Evolutionary conservation across 1,140 invertebrate genomes (phyloP).

Genomic region (Limonius californicus): DNA sequence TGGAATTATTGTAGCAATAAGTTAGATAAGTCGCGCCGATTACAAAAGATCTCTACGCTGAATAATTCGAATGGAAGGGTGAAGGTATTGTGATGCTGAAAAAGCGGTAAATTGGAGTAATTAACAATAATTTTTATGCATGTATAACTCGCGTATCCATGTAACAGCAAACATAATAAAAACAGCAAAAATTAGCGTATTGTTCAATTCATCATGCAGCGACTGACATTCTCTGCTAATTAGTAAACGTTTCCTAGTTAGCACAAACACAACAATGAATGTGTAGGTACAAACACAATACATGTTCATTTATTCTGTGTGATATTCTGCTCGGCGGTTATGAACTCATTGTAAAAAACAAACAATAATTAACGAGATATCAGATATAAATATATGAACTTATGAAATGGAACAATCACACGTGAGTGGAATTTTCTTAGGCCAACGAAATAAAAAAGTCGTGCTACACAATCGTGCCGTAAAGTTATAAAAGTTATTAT

Average conservation of each 20-base stretch:
- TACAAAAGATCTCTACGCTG: no score
- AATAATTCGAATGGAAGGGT: no score
- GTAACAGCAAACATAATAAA: background rate
- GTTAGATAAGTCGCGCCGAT: no score
- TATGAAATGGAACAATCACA: slow-evolving; percentile 6
- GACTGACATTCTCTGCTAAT: background rate
- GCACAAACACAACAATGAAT: slow-evolving; percentile 2
- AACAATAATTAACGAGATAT: slow-evolving; percentile 4
- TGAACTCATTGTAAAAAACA: slow-evolving; percentile 14
- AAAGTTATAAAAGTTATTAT: no score
- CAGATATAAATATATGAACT: slow-evolving; percentile 3
- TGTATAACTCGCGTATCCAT: background rate
- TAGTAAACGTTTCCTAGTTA: slow-evolving; percentile 1
- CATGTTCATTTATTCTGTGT: slow-evolving; percentile 9
- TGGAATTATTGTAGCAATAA: no score
- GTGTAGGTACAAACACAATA: slow-evolving; percentile 1
- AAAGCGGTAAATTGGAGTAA: no score
- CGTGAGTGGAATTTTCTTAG: background rate
- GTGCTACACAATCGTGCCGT: background rate
- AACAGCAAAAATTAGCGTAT: background rate
- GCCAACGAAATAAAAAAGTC: background rate
- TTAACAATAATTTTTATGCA: background rate
- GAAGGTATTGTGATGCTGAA: no score
- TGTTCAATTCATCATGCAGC: background rate
- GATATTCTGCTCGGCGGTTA: slow-evolving; percentile 1